Conservation (phyloP, 2,797 vertebrate species). For the Microctenopoma stevenorrisi region DNA sequence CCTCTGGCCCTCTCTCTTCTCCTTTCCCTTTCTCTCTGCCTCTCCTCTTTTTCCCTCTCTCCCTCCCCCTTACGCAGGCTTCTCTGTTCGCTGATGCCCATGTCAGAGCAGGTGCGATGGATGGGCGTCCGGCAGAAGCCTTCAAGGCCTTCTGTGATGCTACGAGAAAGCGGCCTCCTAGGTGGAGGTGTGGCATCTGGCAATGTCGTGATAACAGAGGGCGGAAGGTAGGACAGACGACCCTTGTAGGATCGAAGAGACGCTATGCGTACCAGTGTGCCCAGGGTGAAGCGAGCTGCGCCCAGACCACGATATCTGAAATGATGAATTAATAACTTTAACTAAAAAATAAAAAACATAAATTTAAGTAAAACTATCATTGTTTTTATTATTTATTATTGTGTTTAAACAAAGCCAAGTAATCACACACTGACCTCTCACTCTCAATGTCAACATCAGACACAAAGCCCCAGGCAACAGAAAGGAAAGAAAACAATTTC, state of each 20-base stretch:
- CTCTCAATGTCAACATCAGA: conserved; percentile 95
- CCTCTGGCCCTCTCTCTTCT: conserved; percentile 80
- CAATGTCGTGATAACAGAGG: conserved; percentile 73
- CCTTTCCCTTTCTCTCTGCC: conserved; percentile 80
- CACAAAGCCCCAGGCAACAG: conserved; percentile 94
- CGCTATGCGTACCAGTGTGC: conserved; percentile 89
- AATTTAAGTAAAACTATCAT: background rate
- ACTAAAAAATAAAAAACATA: conserved; percentile 6
- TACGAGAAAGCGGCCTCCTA: conserved; percentile 85
- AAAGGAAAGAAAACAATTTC: conserved; percentile 92
- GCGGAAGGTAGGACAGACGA: conserved; percentile 90
- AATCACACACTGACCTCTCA: conserved; percentile 81
- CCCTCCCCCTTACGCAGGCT: conserved; percentile 80
- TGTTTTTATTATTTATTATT: too few relatives aligned
- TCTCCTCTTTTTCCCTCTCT: conserved; percentile 82
- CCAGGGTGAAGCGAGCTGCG: conserved; percentile 91
- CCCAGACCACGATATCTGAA: conserved; percentile 88
- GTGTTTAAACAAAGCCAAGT: background rate
- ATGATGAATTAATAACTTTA: background rate
- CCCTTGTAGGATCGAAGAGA: conserved; percentile 92
- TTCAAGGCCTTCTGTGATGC: conserved; percentile 86
- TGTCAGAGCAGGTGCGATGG: conserved; percentile 89
- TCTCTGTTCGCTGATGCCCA: conserved; percentile 87
- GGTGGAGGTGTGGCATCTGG: conserved; percentile 77
- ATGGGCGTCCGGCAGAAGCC: conserved; percentile 81